These are phyloP conservation scores for Scomberomorus guttatus DNA, from an alignment of 2,797 vertebrate species.

Conservation along the genomic window DNA sequence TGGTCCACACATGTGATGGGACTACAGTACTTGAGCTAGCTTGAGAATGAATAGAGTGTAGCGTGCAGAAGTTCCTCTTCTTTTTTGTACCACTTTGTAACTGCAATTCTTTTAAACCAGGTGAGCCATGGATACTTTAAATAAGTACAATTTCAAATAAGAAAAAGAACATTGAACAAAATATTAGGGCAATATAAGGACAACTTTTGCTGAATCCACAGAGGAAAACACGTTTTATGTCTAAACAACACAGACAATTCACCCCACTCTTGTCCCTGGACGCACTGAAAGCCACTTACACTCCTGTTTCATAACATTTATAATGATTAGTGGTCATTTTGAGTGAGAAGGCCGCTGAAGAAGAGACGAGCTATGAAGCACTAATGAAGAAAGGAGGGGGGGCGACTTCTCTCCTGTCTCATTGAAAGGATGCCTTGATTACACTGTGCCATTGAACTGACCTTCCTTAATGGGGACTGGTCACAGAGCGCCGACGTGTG, in stretches of 20 bases:
- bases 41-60: too few relatives aligned
- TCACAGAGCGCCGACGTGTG: slow-evolving; percentile 34
- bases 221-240: not conserved
- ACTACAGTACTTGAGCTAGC: too few relatives aligned
- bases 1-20: too few relatives aligned
- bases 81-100: too few relatives aligned
- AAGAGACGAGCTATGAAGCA: slow-evolving; percentile 1
- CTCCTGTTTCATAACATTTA: slow-evolving; percentile 3
- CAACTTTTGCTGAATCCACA: not conserved
- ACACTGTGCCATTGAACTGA: slow-evolving; percentile 61
- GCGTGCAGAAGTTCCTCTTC: too few relatives aligned
- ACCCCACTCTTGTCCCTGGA: not conserved
- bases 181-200: too few relatives aligned
- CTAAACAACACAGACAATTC: not conserved
- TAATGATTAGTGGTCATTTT: slow-evolving; percentile 1
- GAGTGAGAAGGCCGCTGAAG: slow-evolving; percentile 25
- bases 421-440: slow-evolving; percentile 55
- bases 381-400: slow-evolving; percentile 40
- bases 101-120: too few relatives aligned
- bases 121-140: too few relatives aligned
- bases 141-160: too few relatives aligned
- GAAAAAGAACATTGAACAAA: not conserved
- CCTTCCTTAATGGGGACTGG: slow-evolving; percentile 66
- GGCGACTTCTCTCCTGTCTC: slow-evolving; percentile 2
- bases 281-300: not conserved